A percentile compares a stretch with the other conserved stretches of the same genome.
phyloP scores from a whole-genome alignment of 2,888 invertebrate genomes.

The Plebejus argus region DNA sequence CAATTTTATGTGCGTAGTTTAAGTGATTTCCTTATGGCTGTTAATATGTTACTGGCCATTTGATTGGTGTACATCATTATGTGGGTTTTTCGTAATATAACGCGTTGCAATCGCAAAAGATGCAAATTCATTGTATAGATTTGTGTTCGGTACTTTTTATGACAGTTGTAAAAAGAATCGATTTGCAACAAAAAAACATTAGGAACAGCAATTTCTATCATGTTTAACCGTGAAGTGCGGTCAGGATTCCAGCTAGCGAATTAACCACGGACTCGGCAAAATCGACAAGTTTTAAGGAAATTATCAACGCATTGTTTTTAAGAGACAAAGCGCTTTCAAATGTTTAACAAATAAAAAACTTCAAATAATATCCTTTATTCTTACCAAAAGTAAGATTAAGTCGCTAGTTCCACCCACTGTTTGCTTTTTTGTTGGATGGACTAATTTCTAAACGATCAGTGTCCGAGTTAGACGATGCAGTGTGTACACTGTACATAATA shows the following conservation, averaged over 20 bases:
- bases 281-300: constrained; percentile 35
- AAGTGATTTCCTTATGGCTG: constrained; percentile 33
- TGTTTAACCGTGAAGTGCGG: constrained; percentile 58
- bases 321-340: constrained; percentile 1
- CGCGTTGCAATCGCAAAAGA: constrained; percentile 25
- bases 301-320: constrained; percentile 33
- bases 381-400: neutral
- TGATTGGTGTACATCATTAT: neutral
- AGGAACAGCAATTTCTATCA: constrained; percentile 54
- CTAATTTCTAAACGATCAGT: neutral
- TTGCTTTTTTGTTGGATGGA: neutral
- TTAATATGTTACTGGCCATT: neutral
- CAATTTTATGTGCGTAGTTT: constrained; percentile 51
- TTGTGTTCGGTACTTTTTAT: constrained; percentile 14
- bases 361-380: neutral
- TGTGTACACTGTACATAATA: neutral
- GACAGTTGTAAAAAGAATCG: constrained; percentile 19
- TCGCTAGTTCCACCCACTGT: neutral
- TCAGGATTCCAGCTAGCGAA: constrained; percentile 52
- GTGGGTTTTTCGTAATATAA: neutral
- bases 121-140: constrained; percentile 12
- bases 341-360: neutral
- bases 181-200: constrained; percentile 46
- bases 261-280: constrained; percentile 40
- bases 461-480: neutral